phyloP scores from a whole-genome alignment of 2,888 invertebrate species.

The Tipula helvola region DNA sequence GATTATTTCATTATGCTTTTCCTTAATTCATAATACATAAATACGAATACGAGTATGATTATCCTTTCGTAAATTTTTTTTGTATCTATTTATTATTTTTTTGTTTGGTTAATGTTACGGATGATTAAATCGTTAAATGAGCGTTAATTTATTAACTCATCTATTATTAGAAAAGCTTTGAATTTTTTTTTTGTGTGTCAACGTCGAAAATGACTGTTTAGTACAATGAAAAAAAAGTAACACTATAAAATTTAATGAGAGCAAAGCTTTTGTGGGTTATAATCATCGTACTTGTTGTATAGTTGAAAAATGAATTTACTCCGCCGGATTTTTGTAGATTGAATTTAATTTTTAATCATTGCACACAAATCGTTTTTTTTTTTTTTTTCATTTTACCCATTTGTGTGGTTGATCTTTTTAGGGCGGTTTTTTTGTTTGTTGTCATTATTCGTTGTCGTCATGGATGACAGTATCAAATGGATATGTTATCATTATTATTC shows the following conservation, averaged over 20 bases:
- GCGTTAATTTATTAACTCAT: not conserved
- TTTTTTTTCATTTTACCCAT: not conserved
- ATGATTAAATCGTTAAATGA: not conserved
- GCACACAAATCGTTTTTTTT: not conserved
- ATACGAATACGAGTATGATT: not conserved
- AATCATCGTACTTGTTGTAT: not conserved
- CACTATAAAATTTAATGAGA: not conserved
- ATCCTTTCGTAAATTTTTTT: not conserved
- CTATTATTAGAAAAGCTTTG: not conserved
- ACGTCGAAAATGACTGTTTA: not conserved
- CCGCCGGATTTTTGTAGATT: not conserved
- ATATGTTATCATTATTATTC: not conserved
- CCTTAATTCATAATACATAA: not conserved
- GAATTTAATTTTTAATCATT: not conserved
- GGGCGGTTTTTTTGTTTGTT: not conserved
- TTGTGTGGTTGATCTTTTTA: not conserved
- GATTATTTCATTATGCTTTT: not conserved
- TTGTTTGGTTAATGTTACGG: not conserved
- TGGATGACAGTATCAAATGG: not conserved
- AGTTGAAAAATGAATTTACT: not conserved
- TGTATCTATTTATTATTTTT: not conserved
- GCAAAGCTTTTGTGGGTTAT: not conserved
- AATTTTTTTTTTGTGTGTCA: not conserved
- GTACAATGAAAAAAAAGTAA: not conserved
- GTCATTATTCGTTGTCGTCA: not conserved